phyloP scores from a whole-genome alignment of 2,113 vertebrate species.

The Pelobates fuscus region DNA sequence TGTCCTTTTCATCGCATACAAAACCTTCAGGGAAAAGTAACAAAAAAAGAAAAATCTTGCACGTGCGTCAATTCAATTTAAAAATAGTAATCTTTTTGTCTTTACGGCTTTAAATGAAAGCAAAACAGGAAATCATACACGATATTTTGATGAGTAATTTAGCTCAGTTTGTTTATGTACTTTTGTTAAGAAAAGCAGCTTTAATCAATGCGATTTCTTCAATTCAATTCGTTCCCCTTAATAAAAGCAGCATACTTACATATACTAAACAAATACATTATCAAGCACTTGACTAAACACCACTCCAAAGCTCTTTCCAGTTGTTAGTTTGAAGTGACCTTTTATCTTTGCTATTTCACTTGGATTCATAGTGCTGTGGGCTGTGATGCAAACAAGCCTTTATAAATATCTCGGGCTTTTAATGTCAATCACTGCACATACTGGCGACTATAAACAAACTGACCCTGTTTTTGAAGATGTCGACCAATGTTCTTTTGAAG shows the following conservation, averaged over 20 bases:
- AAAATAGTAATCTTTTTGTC: too few species aligned
- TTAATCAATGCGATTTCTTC: slow-evolving; percentile 31
- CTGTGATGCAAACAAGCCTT: slow-evolving; percentile 33
- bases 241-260: slow-evolving; percentile 31
- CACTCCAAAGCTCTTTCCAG: slow-evolving; percentile 48
- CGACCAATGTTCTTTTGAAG: slow-evolving; percentile 43
- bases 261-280: slow-evolving; percentile 48
- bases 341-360: slow-evolving; percentile 57
- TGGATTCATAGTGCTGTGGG: slow-evolving; percentile 48
- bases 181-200: slow-evolving; percentile 18
- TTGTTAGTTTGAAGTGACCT: slow-evolving; percentile 48
- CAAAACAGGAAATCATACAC: too few species aligned
- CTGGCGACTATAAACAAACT: slow-evolving; percentile 56
- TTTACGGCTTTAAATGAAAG: too few species aligned
- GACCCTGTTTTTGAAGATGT: slow-evolving; percentile 56
- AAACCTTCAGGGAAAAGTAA: too few species aligned
- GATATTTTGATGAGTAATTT: slow-evolving; percentile 12
- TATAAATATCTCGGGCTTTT: slow-evolving; percentile 54
- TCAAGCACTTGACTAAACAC: slow-evolving; percentile 50
- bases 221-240: background rate
- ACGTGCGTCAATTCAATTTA: too few species aligned
- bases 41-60: too few species aligned
- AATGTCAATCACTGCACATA: slow-evolving; percentile 58
- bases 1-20: too few species aligned
- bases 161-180: slow-evolving; percentile 23